Evolutionary conservation across 2,113 vertebrate species (phyloP), one percentile per base, ranked within the genome.

Genomic region (Oriolus oriolus): DNA sequence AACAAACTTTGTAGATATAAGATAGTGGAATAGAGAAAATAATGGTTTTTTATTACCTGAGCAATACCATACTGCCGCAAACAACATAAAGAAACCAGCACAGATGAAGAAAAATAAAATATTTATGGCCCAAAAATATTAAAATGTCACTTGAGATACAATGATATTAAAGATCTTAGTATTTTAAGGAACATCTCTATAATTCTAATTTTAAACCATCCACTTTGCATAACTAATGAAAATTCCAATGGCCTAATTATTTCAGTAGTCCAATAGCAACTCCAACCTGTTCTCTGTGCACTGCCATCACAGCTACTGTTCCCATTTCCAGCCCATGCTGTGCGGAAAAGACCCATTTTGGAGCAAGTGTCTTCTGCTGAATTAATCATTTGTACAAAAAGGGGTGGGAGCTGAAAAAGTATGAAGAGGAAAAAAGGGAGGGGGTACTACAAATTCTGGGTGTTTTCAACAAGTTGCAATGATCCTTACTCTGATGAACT

Each of bases 281-380:
- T 56, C 35, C 31, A 73, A 5, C 11, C 35, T 77, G 42, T 18
- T 59, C 5, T 57, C 26, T 30, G 28, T 61, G 31, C 33, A 49
- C 11, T 44, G 23, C 15, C 39, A 60, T 13, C 22, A 79, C 74
- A 69, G 33, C 35, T 12, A 44, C 7, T 33, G 11, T 14, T 70
- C 33, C 17, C 17, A 52, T 35, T 70, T 86, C 22, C 21, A 63
- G 45, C 3, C 13, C 13, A 63, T 0, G 0, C 6, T 7, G 6
- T 8, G 9, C 11, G 28, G 33, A 88, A n/a, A 17, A 65, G 4
- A 68, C 44, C 7, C 27, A 6, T 27, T 92, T 50, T 64, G 31
- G 19, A 71, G 8, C 16, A 60, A 27, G 2, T 10, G 11, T 30
- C 28, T 7, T 42, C 31, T 70, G 16, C 4, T 80, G 24, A n/a